Base-by-base conservation (phyloP, 2,888 invertebrate species). In the Tortrix viridana region DNA sequence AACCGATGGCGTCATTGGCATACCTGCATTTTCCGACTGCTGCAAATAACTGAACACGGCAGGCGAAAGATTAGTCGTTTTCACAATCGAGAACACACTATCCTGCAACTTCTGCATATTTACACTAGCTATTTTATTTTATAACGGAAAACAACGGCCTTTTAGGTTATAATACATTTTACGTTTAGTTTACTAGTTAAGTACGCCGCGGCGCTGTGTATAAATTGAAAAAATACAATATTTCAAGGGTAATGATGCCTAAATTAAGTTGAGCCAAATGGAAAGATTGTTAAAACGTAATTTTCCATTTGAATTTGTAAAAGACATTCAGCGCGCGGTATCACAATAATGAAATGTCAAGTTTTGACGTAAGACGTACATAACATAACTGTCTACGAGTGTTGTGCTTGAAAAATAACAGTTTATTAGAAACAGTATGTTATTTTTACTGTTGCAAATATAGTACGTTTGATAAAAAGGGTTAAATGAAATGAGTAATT, bases 31-130 rank as follows among this genome's bases (percentile, higher is more conserved):
- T 66, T 90, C 88, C 0, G 84, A 80, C 20, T 91, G 92, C 73
- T 90, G 90, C 43, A 92, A 77, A 68, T 84, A 91, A 83, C 80
- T 91, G 71, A 91, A 92, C 53, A 92, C 91, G n/a, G 90, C 86
- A 43, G 89, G 82, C 16, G 92, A 89, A 47, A 92, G 81, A 76
- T 84, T 89, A 38, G 86, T 87, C 26, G 89, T 89, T 80, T 91
- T 92, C 26, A 87, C 72, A 43, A 92, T 86, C 52, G 88, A 85
- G 79, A 92, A 92, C 22, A 89, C 86, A 75, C 89, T 91, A 68
- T 92, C 90, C 73, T 92, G 91, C 67, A 91, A 73, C 68, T 86
- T 91, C 73, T 90, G 88, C 91, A 91, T 91, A 69, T 76, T 80
- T 64, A 67, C 53, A 68, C 57, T 54, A 55, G 19, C 7, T 46